Conservation (phyloP, 2,888 invertebrate genomes). For the Eutolmus rufibarbis region DNA sequence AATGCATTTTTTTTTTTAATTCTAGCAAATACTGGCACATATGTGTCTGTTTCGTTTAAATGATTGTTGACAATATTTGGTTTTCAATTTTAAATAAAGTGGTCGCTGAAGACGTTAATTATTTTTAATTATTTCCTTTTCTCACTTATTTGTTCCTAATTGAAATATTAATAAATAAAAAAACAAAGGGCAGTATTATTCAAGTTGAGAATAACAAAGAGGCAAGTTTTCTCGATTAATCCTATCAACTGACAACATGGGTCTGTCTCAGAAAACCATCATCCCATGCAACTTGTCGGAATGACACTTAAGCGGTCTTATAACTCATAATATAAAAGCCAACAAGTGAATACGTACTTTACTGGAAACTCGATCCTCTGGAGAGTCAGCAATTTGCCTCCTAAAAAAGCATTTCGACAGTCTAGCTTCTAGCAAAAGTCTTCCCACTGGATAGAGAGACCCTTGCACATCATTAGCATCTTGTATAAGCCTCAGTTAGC, state of each 20-base stretch:
- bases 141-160: not conserved
- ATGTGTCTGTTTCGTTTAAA: too few species aligned
- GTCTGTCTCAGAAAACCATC: not conserved
- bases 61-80: too few species aligned
- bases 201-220: not conserved
- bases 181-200: not conserved
- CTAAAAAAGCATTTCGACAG: not conserved
- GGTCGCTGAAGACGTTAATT: not conserved
- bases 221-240: not conserved
- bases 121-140: not conserved
- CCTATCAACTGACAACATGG: not conserved
- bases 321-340: not conserved
- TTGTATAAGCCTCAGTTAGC: not conserved
- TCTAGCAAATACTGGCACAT: too few species aligned
- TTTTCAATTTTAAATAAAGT: not conserved
- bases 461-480: not conserved
- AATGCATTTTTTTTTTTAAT: too few species aligned
- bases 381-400: not conserved
- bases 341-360: not conserved
- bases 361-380: not conserved
- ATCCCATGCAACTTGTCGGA: not conserved
- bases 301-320: not conserved
- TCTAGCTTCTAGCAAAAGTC: not conserved
- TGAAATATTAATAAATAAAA: not conserved
- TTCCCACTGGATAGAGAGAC: not conserved